Base-by-base conservation (phyloP, 2,797 vertebrate species). In the Acrossocheilus wenchowensis region DNA sequence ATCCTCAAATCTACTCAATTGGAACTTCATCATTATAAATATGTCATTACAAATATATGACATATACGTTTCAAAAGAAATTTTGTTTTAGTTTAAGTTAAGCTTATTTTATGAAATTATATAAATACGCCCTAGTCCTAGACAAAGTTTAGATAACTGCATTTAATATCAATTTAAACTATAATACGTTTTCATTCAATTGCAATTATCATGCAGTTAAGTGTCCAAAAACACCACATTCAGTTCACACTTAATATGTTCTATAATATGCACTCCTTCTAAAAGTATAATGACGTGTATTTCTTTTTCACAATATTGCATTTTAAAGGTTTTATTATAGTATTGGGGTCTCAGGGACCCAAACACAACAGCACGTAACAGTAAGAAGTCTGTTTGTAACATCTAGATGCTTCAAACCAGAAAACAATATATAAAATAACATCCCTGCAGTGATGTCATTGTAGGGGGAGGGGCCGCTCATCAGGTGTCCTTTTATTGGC, bases 401-500 rank as follows among this genome's bases (percentile, higher is more conserved):
- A 3, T 57, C 52, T 57, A 36, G 30, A 77, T 54, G 19, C 6
- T 39, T 78, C 19, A 79, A 79, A 79, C 15, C 57, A 62, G 54
- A 79, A 79, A 41, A 41, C 30, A 26, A 62, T 6, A 57, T 39
- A 6, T 45, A 21, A 66, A 66, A 45, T 34, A n/a, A 48, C 21
- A 39, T 26, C 8, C 34, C 15, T 83, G 10, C 15, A 57, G 39
- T 72, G 41, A 45, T 75, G 72, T 64, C 57, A 77, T 2, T 26
- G 62, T 69, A n/a, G 83, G 64, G 86, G 48, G 80, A 48, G 52
- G 71, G 60, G 78, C 48, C 14, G 36, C 41, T 60, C 60, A 75
- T 72, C 71, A 68, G 50, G 41, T 75, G 86, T 88, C 87, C 66
- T 72, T 81, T 88, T 52, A 87, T 88, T 87, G 62, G 85, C 75